Evolutionary conservation across 2,797 vertebrate species (phyloP).

Genomic region (Bovichtus variegatus): DNA sequence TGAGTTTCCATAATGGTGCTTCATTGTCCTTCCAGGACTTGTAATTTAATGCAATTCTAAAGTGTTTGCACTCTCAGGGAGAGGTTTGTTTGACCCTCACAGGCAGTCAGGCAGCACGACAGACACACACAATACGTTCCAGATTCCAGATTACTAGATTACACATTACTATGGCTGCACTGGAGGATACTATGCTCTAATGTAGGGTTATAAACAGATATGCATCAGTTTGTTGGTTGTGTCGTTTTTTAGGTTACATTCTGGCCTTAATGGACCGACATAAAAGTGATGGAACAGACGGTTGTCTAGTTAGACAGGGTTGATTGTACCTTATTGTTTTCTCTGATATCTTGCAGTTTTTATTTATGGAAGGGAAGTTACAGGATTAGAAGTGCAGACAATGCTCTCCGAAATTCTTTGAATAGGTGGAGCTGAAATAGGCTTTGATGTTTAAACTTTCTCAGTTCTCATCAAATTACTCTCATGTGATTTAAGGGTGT

Average conservation of each 20-base stretch:
- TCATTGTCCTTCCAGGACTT: background rate
- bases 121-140: no score
- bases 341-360: background rate
- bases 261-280: background rate
- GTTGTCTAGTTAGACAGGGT: background rate
- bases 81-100: background rate
- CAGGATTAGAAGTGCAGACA: background rate
- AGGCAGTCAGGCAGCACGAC: no score
- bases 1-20: background rate
- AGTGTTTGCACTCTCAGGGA: background rate
- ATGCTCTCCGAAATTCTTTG: background rate
- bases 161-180: no score
- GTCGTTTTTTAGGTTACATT: background rate
- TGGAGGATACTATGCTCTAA: background rate
- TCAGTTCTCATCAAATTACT: background rate
- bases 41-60: background rate
- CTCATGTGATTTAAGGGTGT: background rate
- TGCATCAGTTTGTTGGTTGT: background rate
- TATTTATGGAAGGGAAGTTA: background rate
- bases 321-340: no score
- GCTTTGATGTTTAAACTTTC: background rate
- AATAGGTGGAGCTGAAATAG: background rate
- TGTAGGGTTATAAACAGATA: background rate
- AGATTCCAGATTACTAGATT: no score
- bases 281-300: background rate